Evolutionary conservation across 2,888 invertebrate species (phyloP), one percentile per base, ranked within the genome.

Genomic region (Phania funesta): DNA sequence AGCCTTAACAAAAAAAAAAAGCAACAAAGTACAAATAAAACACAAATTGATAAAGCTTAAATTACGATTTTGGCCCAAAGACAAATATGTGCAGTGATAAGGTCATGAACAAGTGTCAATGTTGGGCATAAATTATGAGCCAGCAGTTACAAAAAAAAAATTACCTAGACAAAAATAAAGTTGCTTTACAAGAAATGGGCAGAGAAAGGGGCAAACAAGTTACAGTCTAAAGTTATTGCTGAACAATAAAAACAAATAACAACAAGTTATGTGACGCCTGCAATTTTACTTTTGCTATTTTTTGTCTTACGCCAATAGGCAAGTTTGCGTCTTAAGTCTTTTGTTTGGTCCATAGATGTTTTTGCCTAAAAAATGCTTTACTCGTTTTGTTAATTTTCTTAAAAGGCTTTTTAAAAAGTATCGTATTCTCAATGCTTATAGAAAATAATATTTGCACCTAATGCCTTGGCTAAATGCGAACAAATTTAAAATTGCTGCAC

Each of bases 41-140:
- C 9, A n/a, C 35, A 50, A 32, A n/a, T 24, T 9, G 44, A 8
- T 16, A 52, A 62, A 73, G 64, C 82, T 82, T 78, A 75, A 82
- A 54, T 82, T 82, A 82, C 82, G 70, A 78, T 58, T 70, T 82
- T 75, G 74, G 78, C 82, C 82, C 46, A 70, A 46, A 82, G 82
- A 82, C 64, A 75, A 74, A 78, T 65, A 46, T 58, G 70, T 52
- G 71, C 60, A 79, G 46, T 52, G 77, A 77, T 82, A 64, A 84
- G 84, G 84, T 84, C 84, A 84, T 78, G 79, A 74, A 52, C 84
- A 83, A 84, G 83, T 84, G 83, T 84, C 84, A 84, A 60, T 81
- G 68, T 60, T 62, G 64, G 58, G 74, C 79, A 84, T 84, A 82
- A 84, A 84, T 84, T 35, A 32, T 3, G 35, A 26, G 8, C 85